Base-by-base conservation (phyloP, 2,888 invertebrate genomes). In the Scaptomyza cyrtandrae region DNA sequence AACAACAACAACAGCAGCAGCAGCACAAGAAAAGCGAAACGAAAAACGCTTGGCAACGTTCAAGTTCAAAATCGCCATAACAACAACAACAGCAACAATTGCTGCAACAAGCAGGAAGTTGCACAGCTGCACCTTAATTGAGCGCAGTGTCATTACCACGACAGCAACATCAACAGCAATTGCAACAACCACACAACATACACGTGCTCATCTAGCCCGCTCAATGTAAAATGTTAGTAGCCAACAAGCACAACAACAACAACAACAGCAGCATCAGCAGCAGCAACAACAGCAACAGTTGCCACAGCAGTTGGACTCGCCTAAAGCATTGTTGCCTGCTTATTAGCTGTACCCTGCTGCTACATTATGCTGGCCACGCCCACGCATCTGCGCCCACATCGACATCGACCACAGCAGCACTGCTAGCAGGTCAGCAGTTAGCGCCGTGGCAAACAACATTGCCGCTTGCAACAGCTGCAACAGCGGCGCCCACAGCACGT, bases 191-290 rank as follows among this genome's bases (percentile, higher is more conserved):
- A 49, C 16, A 9, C 10, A 4, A 41, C 16, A 41, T 57, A 35
- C 50, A 50, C 50, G 35, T 19, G 57, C 75, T 68, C 74, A 68
- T 64, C 71, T 65, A 41, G 44, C 70, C 50, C 68, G 78, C 89
- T 90, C 87, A 83, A 91, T 92, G 92, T 91, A 92, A 91, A 75
- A 92, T 92, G 92, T 91, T 92, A 91, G 91, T 91, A 86, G 77
- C 86, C 80, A 90, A 80, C 75, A 90, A 52, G 90, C 66, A 77
- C 90, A 66, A 89, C 90, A 73, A 88, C 37, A 62, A 43, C 35
- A 52, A 24, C 53, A 53, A 41, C 56, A 65, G 39, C 62, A 46
- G 24, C 48, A 43, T n/a, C 24, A 24, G 13, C 75, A 90, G 72
- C 74, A 89, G 14, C 52, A 50, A 54, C 57, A 60, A 35, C 67